Evolutionary conservation across 2,797 vertebrate genomes (phyloP).

Genomic region (Gymnoscopelus microlampas): DNA sequence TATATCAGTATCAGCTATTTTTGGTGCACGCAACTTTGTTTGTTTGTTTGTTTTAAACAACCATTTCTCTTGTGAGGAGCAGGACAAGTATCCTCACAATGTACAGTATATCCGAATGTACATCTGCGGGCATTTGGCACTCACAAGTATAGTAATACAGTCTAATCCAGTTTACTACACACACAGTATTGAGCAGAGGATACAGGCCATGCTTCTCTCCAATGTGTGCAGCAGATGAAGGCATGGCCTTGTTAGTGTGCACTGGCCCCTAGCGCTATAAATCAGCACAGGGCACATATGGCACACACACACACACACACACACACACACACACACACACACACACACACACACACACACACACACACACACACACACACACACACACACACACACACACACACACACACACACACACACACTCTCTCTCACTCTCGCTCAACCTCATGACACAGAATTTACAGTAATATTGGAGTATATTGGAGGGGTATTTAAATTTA

Average conservation of each 20-base stretch:
- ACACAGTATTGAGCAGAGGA: slow-evolving; percentile 25
- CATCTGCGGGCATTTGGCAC: too few relatives aligned
- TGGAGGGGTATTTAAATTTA: too few relatives aligned
- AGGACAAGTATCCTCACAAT: too few relatives aligned
- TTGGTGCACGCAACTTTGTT: too few relatives aligned
- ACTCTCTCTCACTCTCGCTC: neutral
- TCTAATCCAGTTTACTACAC: neutral
- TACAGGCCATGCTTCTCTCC: slow-evolving; percentile 1
- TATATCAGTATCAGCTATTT: too few relatives aligned
- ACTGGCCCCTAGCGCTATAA: slow-evolving; percentile 72
- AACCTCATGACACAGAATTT: neutral
- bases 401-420: slow-evolving; percentile 42
- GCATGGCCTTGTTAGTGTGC: slow-evolving; percentile 71
- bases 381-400: slow-evolving; percentile 23
- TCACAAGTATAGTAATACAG: too few relatives aligned
- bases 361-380: slow-evolving; percentile 47
- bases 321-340: slow-evolving; percentile 28
- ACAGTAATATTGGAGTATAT: too few relatives aligned
- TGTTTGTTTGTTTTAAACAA: too few relatives aligned
- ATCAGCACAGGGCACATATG: slow-evolving; percentile 74
- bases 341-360: slow-evolving; percentile 8
- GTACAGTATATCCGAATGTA: too few relatives aligned
- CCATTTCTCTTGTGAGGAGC: too few relatives aligned
- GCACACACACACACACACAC: slow-evolving; percentile 45
- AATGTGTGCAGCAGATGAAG: slow-evolving; percentile 76